These are phyloP conservation scores for Eonycteris spelaea DNA, from an alignment of 2,113 vertebrate genomes.

Conservation along the genomic window DNA sequence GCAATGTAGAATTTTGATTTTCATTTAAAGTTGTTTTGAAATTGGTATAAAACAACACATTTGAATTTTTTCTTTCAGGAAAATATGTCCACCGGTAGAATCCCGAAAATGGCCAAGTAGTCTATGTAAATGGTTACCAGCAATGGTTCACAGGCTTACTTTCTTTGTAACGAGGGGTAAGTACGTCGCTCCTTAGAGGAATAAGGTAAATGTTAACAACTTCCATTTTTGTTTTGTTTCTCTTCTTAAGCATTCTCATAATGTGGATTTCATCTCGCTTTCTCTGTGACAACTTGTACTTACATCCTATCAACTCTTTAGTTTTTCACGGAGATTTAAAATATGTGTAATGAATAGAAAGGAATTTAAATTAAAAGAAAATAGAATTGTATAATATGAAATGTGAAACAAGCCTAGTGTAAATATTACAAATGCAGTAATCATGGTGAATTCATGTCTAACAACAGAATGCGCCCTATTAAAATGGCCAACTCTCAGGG, in stretches of 20 bases:
- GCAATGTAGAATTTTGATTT: not conserved
- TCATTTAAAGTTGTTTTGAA: not conserved
- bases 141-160: constrained; percentile 61
- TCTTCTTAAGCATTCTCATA: not conserved
- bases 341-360: not conserved
- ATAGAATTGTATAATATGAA: not conserved
- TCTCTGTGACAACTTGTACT: not conserved
- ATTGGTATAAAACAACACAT: not conserved
- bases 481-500: not conserved
- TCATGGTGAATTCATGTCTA: not conserved
- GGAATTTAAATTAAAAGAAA: not conserved
- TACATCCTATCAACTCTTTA: not conserved
- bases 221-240: not conserved
- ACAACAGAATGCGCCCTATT: not conserved
- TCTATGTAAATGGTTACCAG: not conserved
- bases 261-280: constrained; percentile 18
- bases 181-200: constrained; percentile 30
- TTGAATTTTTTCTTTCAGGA: not conserved
- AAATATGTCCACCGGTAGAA: not conserved
- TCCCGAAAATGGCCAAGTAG: not conserved
- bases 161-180: constrained; percentile 77
- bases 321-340: not conserved
- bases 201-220: not conserved
- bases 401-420: not conserved
- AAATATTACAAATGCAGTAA: not conserved